A percentile compares a stretch with the other conserved stretches of the same genome.
These are phyloP conservation scores for Orius insidiosus DNA, from an alignment of 1,140 invertebrate species.

Conservation along the genomic window DNA sequence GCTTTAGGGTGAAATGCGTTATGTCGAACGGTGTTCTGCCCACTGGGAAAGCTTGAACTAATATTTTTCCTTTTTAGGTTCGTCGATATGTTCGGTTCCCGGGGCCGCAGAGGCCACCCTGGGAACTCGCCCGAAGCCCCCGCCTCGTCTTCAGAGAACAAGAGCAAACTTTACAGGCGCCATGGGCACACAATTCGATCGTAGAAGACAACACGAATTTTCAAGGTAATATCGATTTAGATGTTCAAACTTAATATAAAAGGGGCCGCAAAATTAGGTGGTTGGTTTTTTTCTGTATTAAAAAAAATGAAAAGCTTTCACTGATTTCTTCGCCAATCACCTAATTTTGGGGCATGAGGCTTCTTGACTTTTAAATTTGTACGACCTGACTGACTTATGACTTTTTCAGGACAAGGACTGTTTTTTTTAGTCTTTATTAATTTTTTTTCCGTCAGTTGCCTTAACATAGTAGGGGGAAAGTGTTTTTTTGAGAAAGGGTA, in stretches of 20 bases:
- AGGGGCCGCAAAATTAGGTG: background rate
- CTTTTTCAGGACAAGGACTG: too few species aligned
- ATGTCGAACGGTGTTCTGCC: too few species aligned
- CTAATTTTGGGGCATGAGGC: background rate
- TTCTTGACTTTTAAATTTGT: too few species aligned
- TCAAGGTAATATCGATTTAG: background rate
- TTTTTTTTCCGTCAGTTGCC: too few species aligned
- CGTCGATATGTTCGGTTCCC: conserved; percentile 13
- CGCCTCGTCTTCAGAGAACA: conserved; percentile 13
- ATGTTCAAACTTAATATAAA: background rate
- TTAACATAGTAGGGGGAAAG: too few species aligned
- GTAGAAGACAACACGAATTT: too few species aligned
- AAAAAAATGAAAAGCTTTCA: background rate
- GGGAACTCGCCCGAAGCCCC: conserved; percentile 10
- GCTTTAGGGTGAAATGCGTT: too few species aligned
- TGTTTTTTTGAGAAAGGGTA: too few species aligned
- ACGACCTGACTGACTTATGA: too few species aligned
- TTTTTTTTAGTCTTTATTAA: too few species aligned
- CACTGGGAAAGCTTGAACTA: background rate
- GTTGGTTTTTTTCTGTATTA: background rate
- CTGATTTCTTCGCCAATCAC: background rate
- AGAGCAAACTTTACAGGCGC: background rate
- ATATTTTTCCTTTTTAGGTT: conserved; percentile 2
- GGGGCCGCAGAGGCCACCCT: conserved; percentile 6
- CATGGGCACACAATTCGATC: conserved; percentile 9